Base-by-base conservation (phyloP, 2,888 invertebrate species). In the Habroteleia sp. region DNA sequence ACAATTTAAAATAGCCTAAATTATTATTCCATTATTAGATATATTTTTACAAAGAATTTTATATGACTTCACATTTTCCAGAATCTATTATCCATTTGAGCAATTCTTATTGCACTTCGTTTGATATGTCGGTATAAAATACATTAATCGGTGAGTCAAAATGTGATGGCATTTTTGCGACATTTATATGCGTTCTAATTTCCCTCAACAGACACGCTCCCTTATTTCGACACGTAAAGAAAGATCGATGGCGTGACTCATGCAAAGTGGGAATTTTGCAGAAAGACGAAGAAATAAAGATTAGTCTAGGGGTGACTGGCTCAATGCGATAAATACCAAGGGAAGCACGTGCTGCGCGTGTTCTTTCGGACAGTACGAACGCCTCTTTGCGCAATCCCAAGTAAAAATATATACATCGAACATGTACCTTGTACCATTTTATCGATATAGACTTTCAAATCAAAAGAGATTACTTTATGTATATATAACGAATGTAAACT, bases 181-280 rank as follows among this genome's bases (percentile, higher is more conserved):
- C 62, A 62, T 62, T 71, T 62, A 62, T 71, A 33, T 46, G 71
- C 46, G 13, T 52, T 71, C 44, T 63, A 63, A 63, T 72, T 58
- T 39, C 20, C 31, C 11, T 8, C 33, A 54, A 31, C 39, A 41
- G 63, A 62, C 31, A n/a, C 62, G 20, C 48, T 44, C 60, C 63
- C 56, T 65, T 52, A 65, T 65, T 73, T 39, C 58, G 48, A 39
- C 44, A 29, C 58, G 10, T 23, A 11, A 13, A 37, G 62, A 44
- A 66, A 62, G 69, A 75, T 71, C 71, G 65, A 71, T 71, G 48
- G 68, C 56, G 63, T 74, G 74, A 74, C 35, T 74, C 74, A 74
- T 74, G 68, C 74, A 68, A 74, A 62, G 63, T 50, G 56, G 56
- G 44, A 62, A 68, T 56, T 74, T 68, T 23, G 37, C 14, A 6